Conservation (phyloP, 2,888 invertebrate genomes). For the Chloroclysta siterata region DNA sequence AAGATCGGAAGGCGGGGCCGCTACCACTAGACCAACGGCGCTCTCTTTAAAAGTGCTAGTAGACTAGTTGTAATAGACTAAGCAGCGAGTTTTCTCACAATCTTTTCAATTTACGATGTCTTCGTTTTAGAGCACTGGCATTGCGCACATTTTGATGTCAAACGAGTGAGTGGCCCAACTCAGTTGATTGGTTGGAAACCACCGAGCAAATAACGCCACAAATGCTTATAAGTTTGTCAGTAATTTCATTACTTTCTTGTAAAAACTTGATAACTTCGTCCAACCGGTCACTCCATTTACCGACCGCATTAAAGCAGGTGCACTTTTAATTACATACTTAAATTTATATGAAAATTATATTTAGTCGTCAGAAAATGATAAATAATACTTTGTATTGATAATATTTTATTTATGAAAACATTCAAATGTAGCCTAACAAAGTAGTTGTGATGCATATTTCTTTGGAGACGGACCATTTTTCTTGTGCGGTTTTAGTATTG, state of each 20-base stretch:
- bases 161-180: background rate
- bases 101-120: background rate
- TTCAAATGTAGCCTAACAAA: conserved; percentile 17
- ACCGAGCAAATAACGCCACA: background rate
- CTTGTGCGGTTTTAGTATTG: conserved; percentile 48
- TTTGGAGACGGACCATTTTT: conserved; percentile 50
- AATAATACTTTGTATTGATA: conserved; percentile 32
- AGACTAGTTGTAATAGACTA: too few species aligned
- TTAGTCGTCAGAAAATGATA: conserved; percentile 36
- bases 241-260: conserved; percentile 24
- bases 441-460: conserved; percentile 44
- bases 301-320: conserved; percentile 37
- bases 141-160: background rate
- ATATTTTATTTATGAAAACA: conserved; percentile 20
- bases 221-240: background rate
- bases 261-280: conserved; percentile 25
- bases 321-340: conserved; percentile 38
- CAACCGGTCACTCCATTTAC: conserved; percentile 19
- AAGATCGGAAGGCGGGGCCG: too few species aligned
- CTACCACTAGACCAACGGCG: too few species aligned
- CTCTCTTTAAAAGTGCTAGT: too few species aligned
- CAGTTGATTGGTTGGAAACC: background rate
- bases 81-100: background rate
- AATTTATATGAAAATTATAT: conserved; percentile 34
- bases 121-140: background rate